Conservation (phyloP, 1,140 invertebrate genomes). For the Zaprionus camerounensis region DNA sequence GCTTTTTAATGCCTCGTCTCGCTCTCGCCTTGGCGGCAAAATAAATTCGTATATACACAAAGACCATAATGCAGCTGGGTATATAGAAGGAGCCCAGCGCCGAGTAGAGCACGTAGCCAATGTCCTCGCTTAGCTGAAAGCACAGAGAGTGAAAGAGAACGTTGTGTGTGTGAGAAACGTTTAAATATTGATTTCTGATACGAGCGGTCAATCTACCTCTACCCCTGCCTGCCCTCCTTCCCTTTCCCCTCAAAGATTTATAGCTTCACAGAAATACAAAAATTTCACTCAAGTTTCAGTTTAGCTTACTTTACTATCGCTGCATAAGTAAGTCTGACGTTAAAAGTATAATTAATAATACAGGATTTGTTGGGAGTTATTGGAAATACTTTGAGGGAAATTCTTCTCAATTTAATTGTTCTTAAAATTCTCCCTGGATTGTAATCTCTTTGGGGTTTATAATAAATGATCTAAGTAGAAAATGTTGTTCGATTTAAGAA, state of each 20-base stretch:
- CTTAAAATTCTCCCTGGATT: neutral
- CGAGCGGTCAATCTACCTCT: neutral
- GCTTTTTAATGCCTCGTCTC: conserved; percentile 92
- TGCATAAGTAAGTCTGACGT: neutral
- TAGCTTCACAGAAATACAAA: conserved; percentile 9
- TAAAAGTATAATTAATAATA: neutral
- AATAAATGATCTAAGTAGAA: neutral
- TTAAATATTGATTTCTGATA: conserved; percentile 33
- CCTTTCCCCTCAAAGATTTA: neutral
- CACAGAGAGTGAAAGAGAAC: conserved; percentile 12
- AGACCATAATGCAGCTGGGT: conserved; percentile 99
- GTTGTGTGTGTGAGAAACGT: conserved; percentile 17
- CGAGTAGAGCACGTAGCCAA: conserved; percentile 99
- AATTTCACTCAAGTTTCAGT: neutral
- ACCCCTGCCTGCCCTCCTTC: too few species aligned
- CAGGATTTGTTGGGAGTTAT: neutral
- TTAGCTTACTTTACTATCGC: neutral
- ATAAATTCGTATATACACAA: conserved; percentile 99
- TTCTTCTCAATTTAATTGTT: neutral
- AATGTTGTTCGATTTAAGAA: conserved; percentile 4
- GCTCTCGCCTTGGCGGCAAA: conserved; percentile 96
- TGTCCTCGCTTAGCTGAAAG: conserved; percentile 95
- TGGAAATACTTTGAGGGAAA: neutral
- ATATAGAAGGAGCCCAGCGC: conserved; percentile 99
- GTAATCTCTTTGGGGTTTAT: neutral